Evolutionary conservation across 2,113 vertebrate species (phyloP), one percentile per base, ranked within the genome.

Genomic region (Rhineura floridana): DNA sequence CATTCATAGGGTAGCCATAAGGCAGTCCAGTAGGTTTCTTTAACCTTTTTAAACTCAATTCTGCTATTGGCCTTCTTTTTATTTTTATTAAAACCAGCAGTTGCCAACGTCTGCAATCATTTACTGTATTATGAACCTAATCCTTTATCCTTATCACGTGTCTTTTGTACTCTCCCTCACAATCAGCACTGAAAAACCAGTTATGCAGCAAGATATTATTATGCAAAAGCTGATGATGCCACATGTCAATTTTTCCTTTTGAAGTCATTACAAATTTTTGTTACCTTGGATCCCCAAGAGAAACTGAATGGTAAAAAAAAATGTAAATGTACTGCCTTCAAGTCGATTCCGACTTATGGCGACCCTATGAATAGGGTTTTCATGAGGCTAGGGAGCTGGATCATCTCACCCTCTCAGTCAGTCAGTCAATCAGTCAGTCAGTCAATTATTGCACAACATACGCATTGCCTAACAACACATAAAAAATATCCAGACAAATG

Each of bases 21-120:
- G n/a, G n/a, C n/a, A 72, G 39, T 46, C 52, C 9, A 9, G 46
- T 52, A 84, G 46, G 6, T 50, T 73, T n/a, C 30, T 84, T 69
- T 84, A 59, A 84, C 65, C 48, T 6, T 84, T 73, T 73, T 12
- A 73, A 73, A 84, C 46, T 52, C 46, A 28, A 39, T 67, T 69
- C 75, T 79, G 33, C 62, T 17, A 6, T 28, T 67, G 46, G 30
- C 59, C 59, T 67, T 69, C 62, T 50, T 79, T 69, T 65, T 48
- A 75, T 85, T 85, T 85, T 86, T 86, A 67, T 86, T 50, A 79
- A 86, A 86, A 36, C 62, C 46, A 50, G 75, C 75, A 67, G 30
- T 48, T 86, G 73, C 59, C 48, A 63, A 25, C 50, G 42, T 65
- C 70, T 78, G 59, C 33, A 78, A 50, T 86, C 39, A 63, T 86